These are phyloP conservation scores for Octodonta nipae DNA, from an alignment of 2,888 invertebrate species.

Conservation along the genomic window DNA sequence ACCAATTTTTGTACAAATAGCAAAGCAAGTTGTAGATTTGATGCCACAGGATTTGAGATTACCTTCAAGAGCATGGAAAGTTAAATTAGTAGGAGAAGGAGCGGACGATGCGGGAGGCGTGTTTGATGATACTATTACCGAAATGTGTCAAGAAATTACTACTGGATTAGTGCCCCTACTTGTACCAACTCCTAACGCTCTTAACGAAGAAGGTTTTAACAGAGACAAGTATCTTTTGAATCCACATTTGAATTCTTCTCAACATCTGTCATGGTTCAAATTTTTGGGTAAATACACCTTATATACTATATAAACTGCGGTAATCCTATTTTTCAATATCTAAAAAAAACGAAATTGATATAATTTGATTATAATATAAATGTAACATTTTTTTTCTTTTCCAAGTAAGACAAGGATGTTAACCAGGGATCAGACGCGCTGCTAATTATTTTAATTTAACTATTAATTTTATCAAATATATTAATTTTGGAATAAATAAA, in stretches of 20 bases:
- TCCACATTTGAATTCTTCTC: conserved; percentile 40
- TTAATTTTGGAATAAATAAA: too few relatives aligned
- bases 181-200: conserved; percentile 48
- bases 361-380: too few relatives aligned
- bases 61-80: conserved; percentile 53
- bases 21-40: conserved; percentile 47
- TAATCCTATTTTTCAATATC: too few relatives aligned
- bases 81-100: conserved; percentile 50
- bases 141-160: conserved; percentile 52
- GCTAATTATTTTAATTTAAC: too few relatives aligned
- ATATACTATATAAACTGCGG: too few relatives aligned
- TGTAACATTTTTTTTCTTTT: too few relatives aligned
- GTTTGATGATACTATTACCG: conserved; percentile 55
- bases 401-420: too few relatives aligned
- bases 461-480: too few relatives aligned
- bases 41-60: conserved; percentile 44
- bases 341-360: too few relatives aligned
- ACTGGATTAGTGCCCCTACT: conserved; percentile 44
- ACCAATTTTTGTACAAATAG: conserved; percentile 49
- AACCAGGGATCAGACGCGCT: too few relatives aligned
- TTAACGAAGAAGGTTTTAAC: conserved; percentile 48
- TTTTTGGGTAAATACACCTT: conserved; percentile 48
- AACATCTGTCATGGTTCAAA: conserved; percentile 45
- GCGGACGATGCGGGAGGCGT: conserved; percentile 58
- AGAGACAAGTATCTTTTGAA: conserved; percentile 48